A percentile compares a stretch with the other conserved stretches of the same genome.
Evolutionary conservation across 2,797 vertebrate genomes (phyloP).

Genomic region (Peromyscus melanophrys): DNA sequence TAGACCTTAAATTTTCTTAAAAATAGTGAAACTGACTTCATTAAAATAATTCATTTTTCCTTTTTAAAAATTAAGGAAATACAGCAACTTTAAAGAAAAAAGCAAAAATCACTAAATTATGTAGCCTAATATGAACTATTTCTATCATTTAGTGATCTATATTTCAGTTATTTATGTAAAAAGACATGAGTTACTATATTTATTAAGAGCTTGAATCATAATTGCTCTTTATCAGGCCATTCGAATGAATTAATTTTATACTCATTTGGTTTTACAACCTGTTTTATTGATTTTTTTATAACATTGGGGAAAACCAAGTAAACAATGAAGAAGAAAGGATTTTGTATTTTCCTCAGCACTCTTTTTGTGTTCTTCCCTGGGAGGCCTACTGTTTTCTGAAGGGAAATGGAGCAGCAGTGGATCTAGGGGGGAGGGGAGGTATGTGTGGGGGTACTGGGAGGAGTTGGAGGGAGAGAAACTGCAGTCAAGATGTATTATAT

Average conservation of each 20-base stretch:
- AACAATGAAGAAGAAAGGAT: constrained; percentile 6
- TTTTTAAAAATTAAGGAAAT: background rate
- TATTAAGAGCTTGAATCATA: background rate
- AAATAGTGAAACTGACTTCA: background rate
- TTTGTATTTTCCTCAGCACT: background rate
- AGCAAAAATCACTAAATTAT: background rate
- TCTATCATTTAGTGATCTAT: background rate
- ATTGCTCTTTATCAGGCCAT: background rate
- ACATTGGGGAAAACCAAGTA: background rate
- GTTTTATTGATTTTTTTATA: background rate
- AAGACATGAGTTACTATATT: background rate
- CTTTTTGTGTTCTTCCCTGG: background rate
- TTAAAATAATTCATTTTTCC: background rate
- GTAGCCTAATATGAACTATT: background rate
- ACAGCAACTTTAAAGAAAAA: background rate
- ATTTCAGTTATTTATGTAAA: constrained; percentile 1
- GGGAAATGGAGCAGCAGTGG: background rate
- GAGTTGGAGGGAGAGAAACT: too few species aligned
- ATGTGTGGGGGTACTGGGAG: too few species aligned
- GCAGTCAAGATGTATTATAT: background rate
- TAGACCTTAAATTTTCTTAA: background rate
- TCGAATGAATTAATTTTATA: background rate
- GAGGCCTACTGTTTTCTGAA: background rate
- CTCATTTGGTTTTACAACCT: constrained; percentile 19
- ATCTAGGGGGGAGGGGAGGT: too few species aligned